These are phyloP conservation scores for Alentia gelatinosa DNA, from an alignment of 2,888 invertebrate genomes.

Conservation along the genomic window DNA sequence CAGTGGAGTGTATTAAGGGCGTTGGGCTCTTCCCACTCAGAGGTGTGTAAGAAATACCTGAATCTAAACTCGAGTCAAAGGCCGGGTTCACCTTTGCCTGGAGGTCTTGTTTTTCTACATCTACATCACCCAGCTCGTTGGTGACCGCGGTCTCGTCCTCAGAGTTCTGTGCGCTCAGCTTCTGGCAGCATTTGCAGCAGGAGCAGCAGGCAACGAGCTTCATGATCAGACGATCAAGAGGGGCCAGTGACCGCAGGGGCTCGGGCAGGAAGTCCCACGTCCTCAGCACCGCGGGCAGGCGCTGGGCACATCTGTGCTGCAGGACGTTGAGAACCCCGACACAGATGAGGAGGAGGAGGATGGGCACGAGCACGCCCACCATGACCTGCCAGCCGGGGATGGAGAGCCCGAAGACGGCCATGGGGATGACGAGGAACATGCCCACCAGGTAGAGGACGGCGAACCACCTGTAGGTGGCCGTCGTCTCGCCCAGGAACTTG, in stretches of 20 bases:
- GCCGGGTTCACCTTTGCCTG: not conserved
- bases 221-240: constrained; percentile 58
- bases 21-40: no score
- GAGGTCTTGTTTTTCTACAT: no score
- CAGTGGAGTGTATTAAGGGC: no score
- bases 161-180: not conserved
- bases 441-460: constrained; percentile 76
- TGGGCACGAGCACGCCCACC: constrained; percentile 64
- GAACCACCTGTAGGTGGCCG: constrained; percentile 83
- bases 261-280: constrained; percentile 74
- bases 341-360: constrained; percentile 67
- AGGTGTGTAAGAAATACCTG: no score
- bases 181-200: not conserved
- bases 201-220: not conserved
- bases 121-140: not conserved
- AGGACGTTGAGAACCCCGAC: constrained; percentile 69
- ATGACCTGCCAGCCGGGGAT: constrained; percentile 68
- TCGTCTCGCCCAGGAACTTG: constrained; percentile 81
- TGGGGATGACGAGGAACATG: constrained; percentile 68
- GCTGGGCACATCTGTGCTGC: constrained; percentile 62
- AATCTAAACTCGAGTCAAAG: not conserved
- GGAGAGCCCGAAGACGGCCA: constrained; percentile 68
- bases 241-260: constrained; percentile 68
- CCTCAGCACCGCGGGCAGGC: constrained; percentile 68
- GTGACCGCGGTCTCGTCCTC: not conserved